Evolutionary conservation across 2,888 invertebrate species (phyloP).

Genomic region (Hermaeophaga mercurialis): DNA sequence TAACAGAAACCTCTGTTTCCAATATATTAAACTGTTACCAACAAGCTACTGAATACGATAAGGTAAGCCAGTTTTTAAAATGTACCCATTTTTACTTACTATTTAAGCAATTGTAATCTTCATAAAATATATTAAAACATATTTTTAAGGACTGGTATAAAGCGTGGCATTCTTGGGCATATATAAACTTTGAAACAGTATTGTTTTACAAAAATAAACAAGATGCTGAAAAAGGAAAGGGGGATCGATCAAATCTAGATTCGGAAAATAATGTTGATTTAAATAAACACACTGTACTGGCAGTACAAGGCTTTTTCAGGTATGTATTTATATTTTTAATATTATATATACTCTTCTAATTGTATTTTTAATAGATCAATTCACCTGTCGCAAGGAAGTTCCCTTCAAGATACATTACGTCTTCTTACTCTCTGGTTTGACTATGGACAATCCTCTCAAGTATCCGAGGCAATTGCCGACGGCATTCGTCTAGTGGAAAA

Average conservation of each 20-base stretch:
- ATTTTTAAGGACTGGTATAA: constrained; percentile 80
- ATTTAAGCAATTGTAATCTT: background rate
- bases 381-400: constrained; percentile 87
- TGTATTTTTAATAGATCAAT: constrained; percentile 72
- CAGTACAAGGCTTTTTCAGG: constrained; percentile 91
- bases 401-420: constrained; percentile 93
- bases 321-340: constrained; percentile 37
- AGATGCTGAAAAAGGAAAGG: constrained; percentile 38
- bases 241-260: constrained; percentile 31
- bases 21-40: constrained; percentile 77
- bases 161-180: constrained; percentile 98
- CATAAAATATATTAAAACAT: background rate
- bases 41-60: constrained; percentile 82
- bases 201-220: constrained; percentile 62
- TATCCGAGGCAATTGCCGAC: constrained; percentile 90
- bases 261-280: constrained; percentile 62
- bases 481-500: constrained; percentile 94
- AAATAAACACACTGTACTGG: constrained; percentile 83
- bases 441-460: constrained; percentile 91
- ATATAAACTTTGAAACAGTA: constrained; percentile 96
- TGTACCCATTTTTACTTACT: background rate
- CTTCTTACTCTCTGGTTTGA: constrained; percentile 97
- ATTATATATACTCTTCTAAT: no score
- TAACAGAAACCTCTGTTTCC: constrained; percentile 78
- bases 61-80: constrained; percentile 1